These are phyloP conservation scores for Nerophis lumbriciformis DNA, from an alignment of 2,113 vertebrate species.

Conservation along the genomic window DNA sequence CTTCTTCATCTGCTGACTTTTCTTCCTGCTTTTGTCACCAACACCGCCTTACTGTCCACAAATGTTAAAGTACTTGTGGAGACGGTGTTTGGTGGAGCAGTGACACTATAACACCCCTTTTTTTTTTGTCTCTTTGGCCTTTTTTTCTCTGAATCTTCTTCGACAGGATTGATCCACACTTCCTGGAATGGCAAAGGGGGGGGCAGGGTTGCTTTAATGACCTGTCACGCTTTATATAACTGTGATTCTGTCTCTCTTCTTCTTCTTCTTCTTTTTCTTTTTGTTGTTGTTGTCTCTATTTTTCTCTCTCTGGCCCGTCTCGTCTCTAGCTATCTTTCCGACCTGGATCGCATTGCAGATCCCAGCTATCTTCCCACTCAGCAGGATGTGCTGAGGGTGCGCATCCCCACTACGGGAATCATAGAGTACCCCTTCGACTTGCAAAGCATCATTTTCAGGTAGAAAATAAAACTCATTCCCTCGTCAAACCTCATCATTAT, in stretches of 20 bases:
- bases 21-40: slow-evolving; percentile 28
- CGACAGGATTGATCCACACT: slow-evolving; percentile 49
- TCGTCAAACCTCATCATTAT: background rate
- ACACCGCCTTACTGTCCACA: slow-evolving; percentile 35
- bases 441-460: slow-evolving; percentile 99
- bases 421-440: slow-evolving; percentile 99
- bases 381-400: slow-evolving; percentile 95
- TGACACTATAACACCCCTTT: slow-evolving; percentile 36
- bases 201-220: slow-evolving; percentile 40
- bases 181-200: slow-evolving; percentile 42
- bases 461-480: slow-evolving; percentile 43
- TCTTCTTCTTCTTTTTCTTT: background rate
- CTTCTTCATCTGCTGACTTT: slow-evolving; percentile 34
- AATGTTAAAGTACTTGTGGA: background rate
- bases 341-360: slow-evolving; percentile 93
- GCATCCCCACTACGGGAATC: slow-evolving; percentile 97
- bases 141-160: slow-evolving; percentile 38
- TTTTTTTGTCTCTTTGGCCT: slow-evolving; percentile 12
- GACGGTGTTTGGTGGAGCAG: slow-evolving; percentile 28
- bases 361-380: slow-evolving; percentile 93
- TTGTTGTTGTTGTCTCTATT: slow-evolving; percentile 13
- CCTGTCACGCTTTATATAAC: slow-evolving; percentile 61
- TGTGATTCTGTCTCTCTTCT: slow-evolving; percentile 52
- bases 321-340: slow-evolving; percentile 86
- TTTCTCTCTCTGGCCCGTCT: slow-evolving; percentile 23